Percentiles rank a stretch among this genome's conserved stretches.
These are phyloP conservation scores for Diadromus collaris DNA, from an alignment of 2,888 invertebrate species.

Conservation along the genomic window DNA sequence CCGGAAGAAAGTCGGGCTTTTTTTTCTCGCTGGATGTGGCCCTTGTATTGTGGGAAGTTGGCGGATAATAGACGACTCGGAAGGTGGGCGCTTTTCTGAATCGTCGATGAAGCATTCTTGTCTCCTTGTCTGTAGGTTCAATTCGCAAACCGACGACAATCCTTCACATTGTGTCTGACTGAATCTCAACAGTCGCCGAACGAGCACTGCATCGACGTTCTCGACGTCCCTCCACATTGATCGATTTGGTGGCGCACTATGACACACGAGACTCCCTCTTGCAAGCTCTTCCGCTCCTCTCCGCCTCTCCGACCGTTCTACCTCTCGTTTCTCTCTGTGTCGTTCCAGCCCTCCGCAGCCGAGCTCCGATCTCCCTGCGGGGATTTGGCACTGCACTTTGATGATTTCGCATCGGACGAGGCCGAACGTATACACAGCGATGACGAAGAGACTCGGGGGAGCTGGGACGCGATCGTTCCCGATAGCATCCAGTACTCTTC, in stretches of 20 bases:
- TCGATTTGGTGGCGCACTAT: slow-evolving; percentile 57
- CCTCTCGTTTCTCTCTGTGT: slow-evolving; percentile 31
- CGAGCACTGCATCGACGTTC: slow-evolving; percentile 41
- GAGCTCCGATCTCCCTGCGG: slow-evolving; percentile 50
- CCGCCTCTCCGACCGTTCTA: background rate
- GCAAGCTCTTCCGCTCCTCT: slow-evolving; percentile 16
- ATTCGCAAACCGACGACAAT: slow-evolving; percentile 17
- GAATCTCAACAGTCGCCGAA: slow-evolving; percentile 32
- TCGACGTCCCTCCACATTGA: slow-evolving; percentile 47
- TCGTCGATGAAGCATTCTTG: slow-evolving; percentile 11
- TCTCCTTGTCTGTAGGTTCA: background rate
- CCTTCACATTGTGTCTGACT: slow-evolving; percentile 4
- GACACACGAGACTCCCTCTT: slow-evolving; percentile 53
- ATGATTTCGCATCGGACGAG: slow-evolving; percentile 54
- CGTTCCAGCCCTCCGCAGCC: slow-evolving; percentile 19
- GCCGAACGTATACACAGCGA: slow-evolving; percentile 35
- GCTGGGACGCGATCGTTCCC: slow-evolving; percentile 7
- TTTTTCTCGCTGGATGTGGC: background rate
- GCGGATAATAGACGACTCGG: background rate
- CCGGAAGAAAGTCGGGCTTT: too few relatives aligned
- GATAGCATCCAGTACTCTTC: slow-evolving; percentile 16
- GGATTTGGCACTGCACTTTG: slow-evolving; percentile 58
- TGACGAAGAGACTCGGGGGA: slow-evolving; percentile 14
- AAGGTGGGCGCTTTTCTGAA: slow-evolving; percentile 3
- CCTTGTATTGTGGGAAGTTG: background rate